Percentiles rank a stretch among this genome's conserved stretches.
phyloP scores from a whole-genome alignment of 1,140 invertebrate species.

The Bombus ignitus region DNA sequence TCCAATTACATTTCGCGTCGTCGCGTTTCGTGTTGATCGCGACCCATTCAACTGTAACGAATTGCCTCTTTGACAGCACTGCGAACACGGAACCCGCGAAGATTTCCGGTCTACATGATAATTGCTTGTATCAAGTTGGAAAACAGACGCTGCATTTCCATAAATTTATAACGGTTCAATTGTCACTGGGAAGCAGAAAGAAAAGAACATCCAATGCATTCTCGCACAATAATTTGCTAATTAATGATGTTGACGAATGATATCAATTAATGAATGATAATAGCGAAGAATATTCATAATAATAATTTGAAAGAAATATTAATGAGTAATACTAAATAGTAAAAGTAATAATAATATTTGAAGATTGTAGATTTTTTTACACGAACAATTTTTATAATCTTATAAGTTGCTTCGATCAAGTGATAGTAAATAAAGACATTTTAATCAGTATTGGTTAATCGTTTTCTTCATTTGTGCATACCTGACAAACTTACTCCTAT shows the following conservation, averaged over 20 bases:
- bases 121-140: not conserved
- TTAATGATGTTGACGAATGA: not conserved
- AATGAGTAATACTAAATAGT: no score
- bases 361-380: not conserved
- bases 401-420: not conserved
- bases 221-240: not conserved
- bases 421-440: no score
- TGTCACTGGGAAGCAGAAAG: not conserved
- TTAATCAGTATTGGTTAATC: no score
- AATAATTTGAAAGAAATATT: no score
- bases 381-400: not conserved
- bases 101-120: not conserved
- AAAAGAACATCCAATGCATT: not conserved
- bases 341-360: not conserved
- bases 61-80: not conserved
- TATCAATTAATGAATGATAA: not conserved
- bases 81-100: not conserved
- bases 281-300: not conserved
- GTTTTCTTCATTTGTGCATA: no score
- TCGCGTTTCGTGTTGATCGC: slow-evolving; percentile 46
- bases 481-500: not conserved
- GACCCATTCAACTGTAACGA: slow-evolving; percentile 36
- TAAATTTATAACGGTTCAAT: not conserved
- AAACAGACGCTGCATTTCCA: not conserved
- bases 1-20: slow-evolving; percentile 50